phyloP scores from a whole-genome alignment of 2,888 invertebrate species.

The Therioaphis trifolii region DNA sequence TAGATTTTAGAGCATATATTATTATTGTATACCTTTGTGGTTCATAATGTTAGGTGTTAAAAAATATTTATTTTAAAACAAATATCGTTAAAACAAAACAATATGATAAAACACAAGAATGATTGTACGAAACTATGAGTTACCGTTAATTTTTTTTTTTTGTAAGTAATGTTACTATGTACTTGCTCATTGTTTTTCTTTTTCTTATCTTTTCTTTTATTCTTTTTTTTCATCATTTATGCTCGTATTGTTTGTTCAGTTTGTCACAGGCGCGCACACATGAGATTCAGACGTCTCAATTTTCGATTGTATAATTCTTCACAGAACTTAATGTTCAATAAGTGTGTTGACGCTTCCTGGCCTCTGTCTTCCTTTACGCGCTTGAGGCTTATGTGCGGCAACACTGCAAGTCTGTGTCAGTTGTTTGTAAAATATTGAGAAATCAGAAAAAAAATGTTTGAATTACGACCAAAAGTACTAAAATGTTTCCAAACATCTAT shows the following conservation, averaged over 20 bases:
- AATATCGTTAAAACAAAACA: constrained; percentile 45
- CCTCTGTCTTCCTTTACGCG: constrained; percentile 53
- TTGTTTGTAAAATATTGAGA: constrained; percentile 18
- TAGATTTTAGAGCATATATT: constrained; percentile 57
- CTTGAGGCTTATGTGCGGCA: constrained; percentile 22
- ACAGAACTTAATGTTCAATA: neutral
- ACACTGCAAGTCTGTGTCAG: constrained; percentile 11
- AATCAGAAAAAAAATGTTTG: constrained; percentile 35
- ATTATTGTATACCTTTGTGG: constrained; percentile 62
- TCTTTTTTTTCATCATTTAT: constrained; percentile 36
- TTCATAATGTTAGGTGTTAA: constrained; percentile 61
- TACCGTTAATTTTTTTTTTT: constrained; percentile 56
- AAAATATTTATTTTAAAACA: constrained; percentile 59
- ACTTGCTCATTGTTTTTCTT: constrained; percentile 61
- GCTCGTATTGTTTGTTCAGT: constrained; percentile 44
- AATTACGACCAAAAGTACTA: constrained; percentile 33
- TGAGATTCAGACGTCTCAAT: constrained; percentile 30
- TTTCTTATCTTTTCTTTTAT: constrained; percentile 48
- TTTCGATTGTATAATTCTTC: constrained; percentile 27
- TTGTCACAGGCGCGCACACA: constrained; percentile 30
- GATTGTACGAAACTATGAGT: constrained; percentile 61
- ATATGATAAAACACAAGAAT: constrained; percentile 59
- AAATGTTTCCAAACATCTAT: constrained; percentile 35
- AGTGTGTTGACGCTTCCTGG: constrained; percentile 26
- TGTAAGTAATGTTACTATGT: constrained; percentile 60